These are phyloP conservation scores for Operophtera brumata DNA, from an alignment of 2,888 invertebrate species.

Conservation along the genomic window DNA sequence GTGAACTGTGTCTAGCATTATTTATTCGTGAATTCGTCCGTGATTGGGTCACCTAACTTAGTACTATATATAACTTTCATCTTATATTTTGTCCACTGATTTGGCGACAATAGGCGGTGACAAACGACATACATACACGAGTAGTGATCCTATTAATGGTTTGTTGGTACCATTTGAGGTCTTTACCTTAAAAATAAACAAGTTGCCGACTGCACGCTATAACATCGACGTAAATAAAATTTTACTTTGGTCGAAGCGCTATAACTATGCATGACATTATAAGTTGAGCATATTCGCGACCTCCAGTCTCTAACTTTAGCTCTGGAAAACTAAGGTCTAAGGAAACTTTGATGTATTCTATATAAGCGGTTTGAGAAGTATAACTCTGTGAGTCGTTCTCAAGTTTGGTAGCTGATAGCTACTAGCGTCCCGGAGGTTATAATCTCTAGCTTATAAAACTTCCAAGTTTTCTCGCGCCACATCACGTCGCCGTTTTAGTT, in stretches of 20 bases:
- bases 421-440: background rate
- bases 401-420: constrained; percentile 9
- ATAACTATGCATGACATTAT: background rate
- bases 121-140: too few species aligned
- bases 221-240: too few species aligned
- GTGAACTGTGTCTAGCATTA: too few species aligned
- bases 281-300: background rate
- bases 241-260: background rate
- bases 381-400: constrained; percentile 12
- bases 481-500: background rate
- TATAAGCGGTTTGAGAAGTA: background rate
- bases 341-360: background rate
- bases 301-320: background rate
- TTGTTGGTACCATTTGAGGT: too few species aligned
- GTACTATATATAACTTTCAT: too few species aligned
- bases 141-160: too few species aligned
- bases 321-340: background rate
- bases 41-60: too few species aligned
- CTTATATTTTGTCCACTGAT: too few species aligned
- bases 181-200: too few species aligned
- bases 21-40: too few species aligned
- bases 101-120: too few species aligned
- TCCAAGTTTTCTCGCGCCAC: background rate
- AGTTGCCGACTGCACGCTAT: too few species aligned
- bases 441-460: constrained; percentile 2